phyloP scores from a whole-genome alignment of 2,113 vertebrate genomes.

The Chaetorhynchus papuensis region DNA sequence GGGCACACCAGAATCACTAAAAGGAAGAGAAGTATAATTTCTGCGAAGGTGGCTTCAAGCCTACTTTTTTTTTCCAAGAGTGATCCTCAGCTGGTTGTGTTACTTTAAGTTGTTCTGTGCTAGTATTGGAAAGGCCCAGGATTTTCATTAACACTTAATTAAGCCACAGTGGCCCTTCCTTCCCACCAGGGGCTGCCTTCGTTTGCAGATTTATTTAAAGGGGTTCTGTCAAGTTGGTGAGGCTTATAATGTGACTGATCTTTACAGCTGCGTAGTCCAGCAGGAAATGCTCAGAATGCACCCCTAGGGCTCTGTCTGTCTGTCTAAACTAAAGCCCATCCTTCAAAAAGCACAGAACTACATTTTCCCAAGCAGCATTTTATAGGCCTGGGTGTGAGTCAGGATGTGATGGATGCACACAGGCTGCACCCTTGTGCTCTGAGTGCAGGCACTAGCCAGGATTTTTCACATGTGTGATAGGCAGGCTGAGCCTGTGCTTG shows the following conservation, averaged over 20 bases:
- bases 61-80: not conserved
- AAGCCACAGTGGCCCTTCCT: slow-evolving; percentile 53
- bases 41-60: not conserved
- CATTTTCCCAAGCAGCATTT: slow-evolving; percentile 40
- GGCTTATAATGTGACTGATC: slow-evolving; percentile 55
- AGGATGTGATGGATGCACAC: not conserved
- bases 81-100: not conserved
- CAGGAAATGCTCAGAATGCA: slow-evolving; percentile 67
- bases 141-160: slow-evolving; percentile 69
- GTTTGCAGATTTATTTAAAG: slow-evolving; percentile 65
- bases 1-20: not conserved
- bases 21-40: not conserved
- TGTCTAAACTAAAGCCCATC: slow-evolving; percentile 66
- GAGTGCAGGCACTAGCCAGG: not conserved
- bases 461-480: not conserved
- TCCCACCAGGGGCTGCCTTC: slow-evolving; percentile 64
- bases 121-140: not conserved
- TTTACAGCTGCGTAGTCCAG: slow-evolving; percentile 51
- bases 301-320: slow-evolving; percentile 62
- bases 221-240: slow-evolving; percentile 60
- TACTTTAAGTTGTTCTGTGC: not conserved
- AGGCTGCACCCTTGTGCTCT: not conserved
- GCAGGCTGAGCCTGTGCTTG: not conserved
- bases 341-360: slow-evolving; percentile 61
- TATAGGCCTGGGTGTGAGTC: not conserved